phyloP scores from a whole-genome alignment of 1,140 invertebrate species.

The Mesaphorura yosii region DNA sequence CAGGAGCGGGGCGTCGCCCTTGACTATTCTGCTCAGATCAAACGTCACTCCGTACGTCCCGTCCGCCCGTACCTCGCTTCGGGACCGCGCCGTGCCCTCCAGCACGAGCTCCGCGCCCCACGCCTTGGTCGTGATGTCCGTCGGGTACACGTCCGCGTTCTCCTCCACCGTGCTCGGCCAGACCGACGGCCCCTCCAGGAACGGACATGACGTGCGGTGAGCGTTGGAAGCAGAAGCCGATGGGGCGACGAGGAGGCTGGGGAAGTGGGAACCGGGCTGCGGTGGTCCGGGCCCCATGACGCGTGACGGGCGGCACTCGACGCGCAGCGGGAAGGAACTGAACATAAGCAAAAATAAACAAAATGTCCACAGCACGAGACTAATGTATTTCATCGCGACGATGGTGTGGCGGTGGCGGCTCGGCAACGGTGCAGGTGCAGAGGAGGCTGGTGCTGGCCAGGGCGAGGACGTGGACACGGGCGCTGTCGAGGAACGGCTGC shows the following conservation, averaged over 20 bases:
- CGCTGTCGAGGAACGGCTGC: too few species aligned
- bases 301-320: slow-evolving; percentile 26
- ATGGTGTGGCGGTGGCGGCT: background rate
- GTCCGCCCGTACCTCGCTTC: slow-evolving; percentile 27
- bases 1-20: slow-evolving; percentile 27
- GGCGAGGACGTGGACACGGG: too few species aligned
- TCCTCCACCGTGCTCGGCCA: background rate
- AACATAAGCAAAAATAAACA: slow-evolving; percentile 28
- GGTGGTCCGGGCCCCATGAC: slow-evolving; percentile 27
- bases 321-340: slow-evolving; percentile 30
- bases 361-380: slow-evolving; percentile 28
- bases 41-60: slow-evolving; percentile 31
- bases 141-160: slow-evolving; percentile 10
- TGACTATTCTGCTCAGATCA: slow-evolving; percentile 28
- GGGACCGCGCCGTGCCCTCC: slow-evolving; percentile 28
- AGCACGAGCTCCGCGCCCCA: slow-evolving; percentile 28
- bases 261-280: background rate
- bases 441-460: too few species aligned
- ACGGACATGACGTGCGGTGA: slow-evolving; percentile 8
- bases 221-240: background rate
- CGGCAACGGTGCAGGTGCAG: too few species aligned
- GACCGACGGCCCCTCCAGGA: slow-evolving; percentile 13
- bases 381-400: slow-evolving; percentile 31
- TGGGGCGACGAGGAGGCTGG: slow-evolving; percentile 1
- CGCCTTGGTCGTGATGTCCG: slow-evolving; percentile 30